A percentile compares a stretch with the other conserved stretches of the same genome.
Evolutionary conservation across 2,888 invertebrate genomes (phyloP).

Genomic region (Hyposoter dolosus): DNA sequence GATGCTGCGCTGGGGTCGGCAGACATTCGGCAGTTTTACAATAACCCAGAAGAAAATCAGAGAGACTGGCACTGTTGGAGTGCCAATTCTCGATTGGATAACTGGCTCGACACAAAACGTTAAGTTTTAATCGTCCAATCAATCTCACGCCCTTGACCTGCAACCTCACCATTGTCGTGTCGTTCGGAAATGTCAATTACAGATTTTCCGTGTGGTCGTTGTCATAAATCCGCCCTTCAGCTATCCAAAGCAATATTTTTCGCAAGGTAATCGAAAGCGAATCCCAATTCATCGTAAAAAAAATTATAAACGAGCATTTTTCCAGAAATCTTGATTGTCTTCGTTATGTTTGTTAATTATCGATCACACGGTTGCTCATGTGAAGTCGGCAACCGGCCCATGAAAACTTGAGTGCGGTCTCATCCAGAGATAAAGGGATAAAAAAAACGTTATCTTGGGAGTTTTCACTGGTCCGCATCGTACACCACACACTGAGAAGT

Average conservation of each 20-base stretch:
- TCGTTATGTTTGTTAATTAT: not conserved
- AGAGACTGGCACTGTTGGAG: not conserved
- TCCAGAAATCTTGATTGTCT: not conserved
- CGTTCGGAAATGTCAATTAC: conserved; percentile 10
- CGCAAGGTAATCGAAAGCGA: not conserved
- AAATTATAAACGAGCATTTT: not conserved
- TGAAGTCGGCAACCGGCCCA: not conserved
- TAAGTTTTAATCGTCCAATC: conserved; percentile 37
- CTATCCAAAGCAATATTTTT: not conserved
- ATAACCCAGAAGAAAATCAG: conserved; percentile 3
- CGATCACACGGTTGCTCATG: not conserved
- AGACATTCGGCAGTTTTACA: conserved; percentile 31
- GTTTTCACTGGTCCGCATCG: conserved; percentile 24
- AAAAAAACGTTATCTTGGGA: not conserved
- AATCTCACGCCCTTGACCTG: conserved; percentile 48
- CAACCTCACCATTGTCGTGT: conserved; percentile 2
- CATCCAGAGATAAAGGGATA: not conserved
- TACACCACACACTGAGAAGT: conserved; percentile 6
- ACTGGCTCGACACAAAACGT: conserved; percentile 29
- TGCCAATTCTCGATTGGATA: conserved; percentile 57
- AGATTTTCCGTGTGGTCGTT: not conserved
- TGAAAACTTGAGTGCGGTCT: not conserved
- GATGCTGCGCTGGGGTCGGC: conserved; percentile 17
- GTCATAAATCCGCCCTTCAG: not conserved
- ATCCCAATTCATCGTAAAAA: not conserved